phyloP scores from a whole-genome alignment of 37 sponge, comb jelly and placozoan species.

The Bolinopsis microptera region DNA sequence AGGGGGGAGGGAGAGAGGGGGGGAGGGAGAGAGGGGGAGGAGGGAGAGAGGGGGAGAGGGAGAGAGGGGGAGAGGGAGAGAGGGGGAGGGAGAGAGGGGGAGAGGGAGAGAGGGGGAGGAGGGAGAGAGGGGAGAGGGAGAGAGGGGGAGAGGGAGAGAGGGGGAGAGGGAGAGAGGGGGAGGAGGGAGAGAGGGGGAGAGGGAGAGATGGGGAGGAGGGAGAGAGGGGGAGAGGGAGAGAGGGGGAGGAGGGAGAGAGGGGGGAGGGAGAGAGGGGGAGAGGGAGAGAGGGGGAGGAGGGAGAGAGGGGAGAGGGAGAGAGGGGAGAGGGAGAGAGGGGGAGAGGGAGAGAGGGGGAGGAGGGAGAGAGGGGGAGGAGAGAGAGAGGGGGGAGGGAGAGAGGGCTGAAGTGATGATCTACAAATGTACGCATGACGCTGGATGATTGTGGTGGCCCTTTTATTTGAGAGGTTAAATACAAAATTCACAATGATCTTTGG shows the following conservation, averaged over 20 bases:
- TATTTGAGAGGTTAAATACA: no score
- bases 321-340: background rate
- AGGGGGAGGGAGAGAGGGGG: no score
- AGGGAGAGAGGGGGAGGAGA: background rate
- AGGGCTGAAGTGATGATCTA: background rate
- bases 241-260: background rate
- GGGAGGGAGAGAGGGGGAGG: no score
- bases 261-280: background rate
- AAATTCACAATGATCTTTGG: no score
- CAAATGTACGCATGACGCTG: background rate
- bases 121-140: no score
- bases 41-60: no score
- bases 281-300: background rate
- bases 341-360: no score
- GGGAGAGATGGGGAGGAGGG: background rate
- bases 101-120: no score
- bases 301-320: background rate
- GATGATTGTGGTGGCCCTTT: background rate
- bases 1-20: no score
- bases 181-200: background rate
- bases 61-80: no score
- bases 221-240: background rate
- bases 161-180: background rate
- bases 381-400: background rate
- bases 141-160: background rate